A percentile compares a stretch with the other conserved stretches of the same genome.
Conservation (phyloP, 2,113 vertebrate species). For the Arothron firmamentum region DNA sequence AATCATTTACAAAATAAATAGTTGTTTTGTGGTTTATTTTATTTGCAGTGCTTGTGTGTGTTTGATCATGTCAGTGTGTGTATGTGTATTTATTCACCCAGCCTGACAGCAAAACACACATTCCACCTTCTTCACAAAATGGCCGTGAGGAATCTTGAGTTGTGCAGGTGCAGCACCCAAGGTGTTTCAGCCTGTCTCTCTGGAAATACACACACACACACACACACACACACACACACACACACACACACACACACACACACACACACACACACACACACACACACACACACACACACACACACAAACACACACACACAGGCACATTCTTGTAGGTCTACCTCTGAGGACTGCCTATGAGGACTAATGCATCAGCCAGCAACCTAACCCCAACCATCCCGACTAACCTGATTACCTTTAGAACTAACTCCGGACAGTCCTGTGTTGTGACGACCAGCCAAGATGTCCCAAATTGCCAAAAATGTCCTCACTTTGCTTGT, state of each 20-base stretch:
- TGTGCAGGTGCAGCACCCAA: slow-evolving; percentile 72
- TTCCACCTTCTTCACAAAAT: slow-evolving; percentile 33
- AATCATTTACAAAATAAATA: neutral
- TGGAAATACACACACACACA: slow-evolving; percentile 13
- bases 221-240: slow-evolving; percentile 25
- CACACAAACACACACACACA: no score
- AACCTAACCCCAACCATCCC: no score
- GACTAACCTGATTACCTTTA: no score
- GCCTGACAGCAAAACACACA: slow-evolving; percentile 38
- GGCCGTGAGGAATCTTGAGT: slow-evolving; percentile 52
- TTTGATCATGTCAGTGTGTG: slow-evolving; percentile 20
- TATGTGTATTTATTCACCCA: slow-evolving; percentile 20
- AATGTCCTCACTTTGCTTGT: no score
- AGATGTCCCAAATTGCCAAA: no score
- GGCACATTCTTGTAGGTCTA: no score
- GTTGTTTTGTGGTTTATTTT: neutral
- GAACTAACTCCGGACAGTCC: no score
- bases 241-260: slow-evolving; percentile 25
- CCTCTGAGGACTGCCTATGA: no score
- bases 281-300: no score
- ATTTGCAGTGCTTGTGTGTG: neutral
- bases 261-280: no score
- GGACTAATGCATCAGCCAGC: no score
- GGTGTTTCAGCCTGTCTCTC: slow-evolving; percentile 57
- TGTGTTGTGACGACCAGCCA: no score